A percentile compares a stretch with the other conserved stretches of the same genome.
Conservation (phyloP, 2,888 invertebrate species). For the Tenthredo scrophulariae region DNA sequence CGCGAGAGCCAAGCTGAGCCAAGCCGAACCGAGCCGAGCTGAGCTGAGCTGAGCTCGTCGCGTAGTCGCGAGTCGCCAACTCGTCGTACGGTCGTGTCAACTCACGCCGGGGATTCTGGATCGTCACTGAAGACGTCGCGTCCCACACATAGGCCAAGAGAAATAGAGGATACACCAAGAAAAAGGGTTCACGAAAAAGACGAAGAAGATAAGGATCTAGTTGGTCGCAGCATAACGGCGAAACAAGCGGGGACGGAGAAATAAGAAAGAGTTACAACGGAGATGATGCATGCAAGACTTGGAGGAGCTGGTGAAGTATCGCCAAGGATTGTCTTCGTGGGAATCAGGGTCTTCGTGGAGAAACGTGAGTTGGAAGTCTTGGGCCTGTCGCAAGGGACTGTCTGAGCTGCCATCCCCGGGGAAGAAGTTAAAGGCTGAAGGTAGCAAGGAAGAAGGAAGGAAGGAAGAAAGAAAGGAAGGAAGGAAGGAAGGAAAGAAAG, state of each 20-base stretch:
- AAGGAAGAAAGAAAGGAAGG: not conserved
- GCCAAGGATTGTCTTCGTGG: not conserved
- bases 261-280: not conserved
- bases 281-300: slow-evolving; percentile 5
- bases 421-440: not conserved
- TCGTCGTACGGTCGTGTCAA: slow-evolving; percentile 70
- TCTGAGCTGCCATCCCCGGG: slow-evolving; percentile 19
- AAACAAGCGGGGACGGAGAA: not conserved
- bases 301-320: not conserved
- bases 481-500: not conserved
- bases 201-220: not conserved
- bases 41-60: slow-evolving; percentile 61
- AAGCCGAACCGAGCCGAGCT: slow-evolving; percentile 59
- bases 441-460: not conserved
- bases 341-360: slow-evolving; percentile 20
- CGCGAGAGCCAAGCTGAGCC: slow-evolving; percentile 50
- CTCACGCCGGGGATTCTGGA: slow-evolving; percentile 55
- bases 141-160: not conserved
- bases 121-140: slow-evolving; percentile 66
- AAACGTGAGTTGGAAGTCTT: slow-evolving; percentile 5
- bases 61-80: slow-evolving; percentile 73
- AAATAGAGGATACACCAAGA: not conserved
- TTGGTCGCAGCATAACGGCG: not conserved
- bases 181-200: not conserved
- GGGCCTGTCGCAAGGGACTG: slow-evolving; percentile 3